phyloP scores from a whole-genome alignment of 2,888 invertebrate genomes.

The Dorcus parallelipipedus region DNA sequence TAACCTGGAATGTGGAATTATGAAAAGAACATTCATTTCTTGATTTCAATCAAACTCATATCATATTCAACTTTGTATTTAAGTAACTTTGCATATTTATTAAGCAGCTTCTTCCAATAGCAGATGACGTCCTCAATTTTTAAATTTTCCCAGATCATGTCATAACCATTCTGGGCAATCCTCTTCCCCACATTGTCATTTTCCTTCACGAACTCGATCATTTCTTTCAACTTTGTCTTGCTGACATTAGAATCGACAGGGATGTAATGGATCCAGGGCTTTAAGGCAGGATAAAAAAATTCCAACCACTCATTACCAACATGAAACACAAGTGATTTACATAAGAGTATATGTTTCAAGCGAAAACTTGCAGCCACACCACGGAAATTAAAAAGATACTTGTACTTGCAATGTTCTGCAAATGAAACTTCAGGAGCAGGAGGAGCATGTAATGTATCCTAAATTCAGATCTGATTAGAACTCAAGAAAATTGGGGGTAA shows the following conservation, averaged over 20 bases:
- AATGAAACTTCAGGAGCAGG: conserved; percentile 86
- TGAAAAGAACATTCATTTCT: not conserved
- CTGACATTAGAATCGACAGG: conserved; percentile 68
- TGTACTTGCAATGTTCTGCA: conserved; percentile 89
- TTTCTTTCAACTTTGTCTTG: conserved; percentile 65
- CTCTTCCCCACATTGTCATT: conserved; percentile 71
- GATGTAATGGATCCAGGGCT: conserved; percentile 95
- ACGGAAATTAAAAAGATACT: conserved; percentile 92
- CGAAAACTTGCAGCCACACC: conserved; percentile 97
- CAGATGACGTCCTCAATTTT: conserved; percentile 78
- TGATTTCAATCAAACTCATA: conserved; percentile 56
- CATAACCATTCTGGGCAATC: conserved; percentile 79
- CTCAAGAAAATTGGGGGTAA: not conserved
- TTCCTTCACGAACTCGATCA: conserved; percentile 71
- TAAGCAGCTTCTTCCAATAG: conserved; percentile 81
- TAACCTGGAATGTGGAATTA: not conserved
- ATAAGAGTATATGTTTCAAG: conserved; percentile 92
- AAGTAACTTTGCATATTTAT: conserved; percentile 69
- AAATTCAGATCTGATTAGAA: conserved; percentile 29
- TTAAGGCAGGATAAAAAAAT: conserved; percentile 87
- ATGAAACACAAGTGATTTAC: conserved; percentile 89
- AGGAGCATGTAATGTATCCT: conserved; percentile 82
- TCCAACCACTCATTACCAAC: conserved; percentile 93
- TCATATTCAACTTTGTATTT: conserved; percentile 63
- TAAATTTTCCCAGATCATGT: conserved; percentile 81